Evolutionary conservation across 2,113 vertebrate species (phyloP).

Genomic region (Pogona vitticeps): DNA sequence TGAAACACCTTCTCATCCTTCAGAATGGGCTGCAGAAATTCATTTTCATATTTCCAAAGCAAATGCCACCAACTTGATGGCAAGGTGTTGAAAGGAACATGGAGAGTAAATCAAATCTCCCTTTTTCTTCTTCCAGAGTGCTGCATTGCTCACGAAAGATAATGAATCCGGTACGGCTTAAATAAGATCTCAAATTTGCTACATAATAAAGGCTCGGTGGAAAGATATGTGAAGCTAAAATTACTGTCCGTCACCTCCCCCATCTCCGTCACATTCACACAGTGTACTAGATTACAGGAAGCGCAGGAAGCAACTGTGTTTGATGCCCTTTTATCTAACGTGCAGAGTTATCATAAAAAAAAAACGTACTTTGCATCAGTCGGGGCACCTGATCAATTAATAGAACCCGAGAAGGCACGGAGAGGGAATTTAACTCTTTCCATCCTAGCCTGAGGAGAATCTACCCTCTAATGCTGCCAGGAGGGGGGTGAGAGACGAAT

Average conservation of each 20-base stretch:
- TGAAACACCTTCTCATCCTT: not conserved
- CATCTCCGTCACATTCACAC: not conserved
- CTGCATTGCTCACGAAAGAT: not conserved
- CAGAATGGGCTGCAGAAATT: slow-evolving; percentile 3
- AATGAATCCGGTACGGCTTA: slow-evolving; percentile 37
- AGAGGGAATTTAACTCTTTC: not conserved
- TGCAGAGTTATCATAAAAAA: not conserved
- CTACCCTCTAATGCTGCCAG: not conserved
- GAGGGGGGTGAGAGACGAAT: too few species aligned
- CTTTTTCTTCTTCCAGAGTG: slow-evolving; percentile 20
- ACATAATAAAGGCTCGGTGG: slow-evolving; percentile 32
- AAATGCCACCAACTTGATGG: not conserved
- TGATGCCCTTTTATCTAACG: not conserved
- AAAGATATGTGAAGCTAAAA: slow-evolving; percentile 35
- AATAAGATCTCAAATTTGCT: slow-evolving; percentile 17
- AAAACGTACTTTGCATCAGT: not conserved
- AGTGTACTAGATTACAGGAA: not conserved
- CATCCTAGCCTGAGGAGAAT: not conserved
- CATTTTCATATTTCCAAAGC: slow-evolving; percentile 32
- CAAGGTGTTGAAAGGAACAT: not conserved
- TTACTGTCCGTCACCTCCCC: not conserved
- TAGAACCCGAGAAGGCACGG: not conserved
- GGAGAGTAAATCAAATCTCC: slow-evolving; percentile 12
- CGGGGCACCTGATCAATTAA: not conserved
- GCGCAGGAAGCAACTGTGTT: not conserved